A percentile compares a stretch with the other conserved stretches of the same genome.
phyloP scores from a whole-genome alignment of 2,113 vertebrate species.

The Oceanites oceanicus region DNA sequence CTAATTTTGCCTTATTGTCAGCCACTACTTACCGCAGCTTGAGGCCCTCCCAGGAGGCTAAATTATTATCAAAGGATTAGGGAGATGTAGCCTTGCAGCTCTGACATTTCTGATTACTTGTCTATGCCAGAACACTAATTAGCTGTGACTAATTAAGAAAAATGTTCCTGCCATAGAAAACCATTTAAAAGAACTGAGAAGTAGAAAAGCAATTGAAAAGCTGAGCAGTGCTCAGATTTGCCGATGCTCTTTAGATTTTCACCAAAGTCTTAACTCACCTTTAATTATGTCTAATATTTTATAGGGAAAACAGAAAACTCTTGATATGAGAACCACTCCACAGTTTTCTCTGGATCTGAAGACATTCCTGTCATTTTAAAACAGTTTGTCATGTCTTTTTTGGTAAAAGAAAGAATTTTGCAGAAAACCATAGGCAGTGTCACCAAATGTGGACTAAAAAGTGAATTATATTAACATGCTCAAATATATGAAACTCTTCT shows the following conservation, averaged over 20 bases:
- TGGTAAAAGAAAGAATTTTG: background rate
- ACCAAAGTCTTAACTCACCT: conserved; percentile 77
- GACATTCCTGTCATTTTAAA: conserved; percentile 12
- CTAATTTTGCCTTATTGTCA: conserved; percentile 90
- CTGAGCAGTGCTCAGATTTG: conserved; percentile 80
- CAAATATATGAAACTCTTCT: background rate
- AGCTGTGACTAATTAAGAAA: conserved; percentile 93
- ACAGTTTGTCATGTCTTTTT: background rate
- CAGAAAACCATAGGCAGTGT: background rate
- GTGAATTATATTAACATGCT: background rate
- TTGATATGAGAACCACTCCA: conserved; percentile 26
- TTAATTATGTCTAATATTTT: conserved; percentile 71
- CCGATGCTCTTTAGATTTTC: conserved; percentile 79
- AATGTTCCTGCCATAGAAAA: conserved; percentile 86
- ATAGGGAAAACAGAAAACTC: conserved; percentile 3
- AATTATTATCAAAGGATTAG: conserved; percentile 92
- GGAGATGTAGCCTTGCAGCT: conserved; percentile 87
- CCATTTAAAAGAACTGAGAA: conserved; percentile 85
- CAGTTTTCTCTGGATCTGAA: conserved; percentile 13
- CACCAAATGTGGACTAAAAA: background rate
- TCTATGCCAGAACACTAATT: conserved; percentile 91
- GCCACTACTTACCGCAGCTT: conserved; percentile 88
- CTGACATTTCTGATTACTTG: conserved; percentile 91
- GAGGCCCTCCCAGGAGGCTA: conserved; percentile 88
- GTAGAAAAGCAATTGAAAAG: conserved; percentile 83